Evolutionary conservation across 2,888 invertebrate genomes (phyloP).

Genomic region (Tortrix viridana): DNA sequence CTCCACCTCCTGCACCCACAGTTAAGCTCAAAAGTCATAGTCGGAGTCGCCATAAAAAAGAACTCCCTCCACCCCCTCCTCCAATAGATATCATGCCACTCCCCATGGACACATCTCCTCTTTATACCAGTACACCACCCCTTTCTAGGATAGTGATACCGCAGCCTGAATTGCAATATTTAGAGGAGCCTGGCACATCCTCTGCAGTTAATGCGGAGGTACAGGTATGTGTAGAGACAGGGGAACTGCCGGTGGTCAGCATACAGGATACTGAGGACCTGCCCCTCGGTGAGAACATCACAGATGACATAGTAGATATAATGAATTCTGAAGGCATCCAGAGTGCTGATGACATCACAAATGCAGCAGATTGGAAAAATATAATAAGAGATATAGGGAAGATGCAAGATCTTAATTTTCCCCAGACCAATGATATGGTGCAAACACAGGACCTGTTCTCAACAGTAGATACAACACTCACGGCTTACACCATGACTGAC

Average conservation of each 20-base stretch:
- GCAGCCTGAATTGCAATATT: slow-evolving; percentile 69
- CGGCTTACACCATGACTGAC: slow-evolving; percentile 65
- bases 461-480: slow-evolving; percentile 57
- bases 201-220: slow-evolving; percentile 67
- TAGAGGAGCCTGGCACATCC: slow-evolving; percentile 67
- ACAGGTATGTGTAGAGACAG: slow-evolving; percentile 75
- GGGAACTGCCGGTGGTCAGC: slow-evolving; percentile 80
- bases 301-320: slow-evolving; percentile 79
- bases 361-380: slow-evolving; percentile 79
- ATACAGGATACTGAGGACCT: slow-evolving; percentile 80
- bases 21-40: slow-evolving; percentile 62
- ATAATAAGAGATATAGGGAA: slow-evolving; percentile 79
- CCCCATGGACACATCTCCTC: slow-evolving; percentile 69
- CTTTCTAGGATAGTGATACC: slow-evolving; percentile 72
- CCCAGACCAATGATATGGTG: slow-evolving; percentile 62
- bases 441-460: slow-evolving; percentile 67
- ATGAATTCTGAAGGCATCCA: slow-evolving; percentile 82
- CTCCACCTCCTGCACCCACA: slow-evolving; percentile 69
- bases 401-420: slow-evolving; percentile 77
- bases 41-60: slow-evolving; percentile 74
- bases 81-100: slow-evolving; percentile 66
- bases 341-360: slow-evolving; percentile 77
- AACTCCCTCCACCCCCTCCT: slow-evolving; percentile 63
- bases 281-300: slow-evolving; percentile 75
- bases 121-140: slow-evolving; percentile 68